Conservation (phyloP, 2,888 invertebrate species). For the Antitype chi region DNA sequence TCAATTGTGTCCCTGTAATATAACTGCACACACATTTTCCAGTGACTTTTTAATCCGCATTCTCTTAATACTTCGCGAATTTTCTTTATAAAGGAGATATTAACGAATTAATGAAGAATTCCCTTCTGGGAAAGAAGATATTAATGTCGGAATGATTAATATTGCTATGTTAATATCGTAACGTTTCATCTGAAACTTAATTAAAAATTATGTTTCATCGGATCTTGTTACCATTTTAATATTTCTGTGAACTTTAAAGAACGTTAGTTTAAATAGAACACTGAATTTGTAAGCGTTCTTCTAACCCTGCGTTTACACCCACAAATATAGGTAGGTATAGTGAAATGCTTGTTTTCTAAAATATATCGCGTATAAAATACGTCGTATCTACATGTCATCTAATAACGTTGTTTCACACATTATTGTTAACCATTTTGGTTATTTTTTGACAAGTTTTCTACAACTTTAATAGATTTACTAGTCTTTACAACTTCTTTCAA, state of each 20-base stretch:
- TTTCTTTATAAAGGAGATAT: slow-evolving; percentile 6
- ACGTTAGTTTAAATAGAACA: slow-evolving; percentile 1
- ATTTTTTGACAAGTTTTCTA: background rate
- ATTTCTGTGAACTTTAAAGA: background rate
- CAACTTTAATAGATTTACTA: background rate
- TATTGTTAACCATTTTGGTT: background rate
- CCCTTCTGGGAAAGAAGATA: slow-evolving; percentile 18
- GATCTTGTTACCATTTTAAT: slow-evolving; percentile 14
- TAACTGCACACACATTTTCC: background rate
- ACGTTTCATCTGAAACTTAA: slow-evolving; percentile 26
- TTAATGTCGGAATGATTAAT: slow-evolving; percentile 27
- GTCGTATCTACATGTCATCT: background rate
- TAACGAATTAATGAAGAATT: slow-evolving; percentile 30
- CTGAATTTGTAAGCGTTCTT: background rate
- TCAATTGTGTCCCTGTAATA: background rate
- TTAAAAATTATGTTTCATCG: slow-evolving; percentile 14
- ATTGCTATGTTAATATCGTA: slow-evolving; percentile 25
- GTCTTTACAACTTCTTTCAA: background rate
- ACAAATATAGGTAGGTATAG: background rate
- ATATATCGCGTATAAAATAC: background rate
- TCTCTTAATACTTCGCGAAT: background rate
- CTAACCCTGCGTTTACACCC: background rate
- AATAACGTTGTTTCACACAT: background rate
- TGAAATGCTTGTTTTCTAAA: background rate
- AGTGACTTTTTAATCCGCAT: background rate